Evolutionary conservation across 1,140 invertebrate genomes (phyloP).

Genomic region (Trichoplusia ni): DNA sequence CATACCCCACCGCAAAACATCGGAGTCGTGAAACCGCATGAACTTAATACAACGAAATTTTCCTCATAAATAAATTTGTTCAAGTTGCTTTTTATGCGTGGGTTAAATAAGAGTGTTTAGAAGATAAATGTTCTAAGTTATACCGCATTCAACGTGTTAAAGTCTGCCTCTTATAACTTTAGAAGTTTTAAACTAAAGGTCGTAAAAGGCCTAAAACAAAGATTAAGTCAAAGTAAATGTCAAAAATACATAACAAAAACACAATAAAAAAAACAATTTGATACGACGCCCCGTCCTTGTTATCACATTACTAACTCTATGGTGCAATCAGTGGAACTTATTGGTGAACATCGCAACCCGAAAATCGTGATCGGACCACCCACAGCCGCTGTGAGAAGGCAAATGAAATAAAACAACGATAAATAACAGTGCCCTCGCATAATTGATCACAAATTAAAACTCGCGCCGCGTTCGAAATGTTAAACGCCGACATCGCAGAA

Average conservation of each 20-base stretch:
- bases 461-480: slow-evolving; percentile 72
- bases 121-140: slow-evolving; percentile 6
- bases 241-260: too few species aligned
- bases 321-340: slow-evolving; percentile 72
- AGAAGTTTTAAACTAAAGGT: too few species aligned
- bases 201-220: too few species aligned
- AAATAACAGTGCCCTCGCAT: slow-evolving; percentile 79
- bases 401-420: slow-evolving; percentile 80
- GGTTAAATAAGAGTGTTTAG: slow-evolving; percentile 9
- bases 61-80: slow-evolving; percentile 21
- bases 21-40: not conserved
- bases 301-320: slow-evolving; percentile 51
- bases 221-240: too few species aligned
- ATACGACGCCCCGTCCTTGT: not conserved
- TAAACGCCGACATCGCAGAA: slow-evolving; percentile 69
- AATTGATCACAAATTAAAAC: slow-evolving; percentile 82
- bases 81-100: slow-evolving; percentile 6
- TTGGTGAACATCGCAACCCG: slow-evolving; percentile 63
- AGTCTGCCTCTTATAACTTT: not conserved
- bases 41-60: slow-evolving; percentile 7
- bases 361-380: slow-evolving; percentile 79
- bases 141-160: too few species aligned
- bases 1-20: too few species aligned
- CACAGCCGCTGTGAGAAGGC: slow-evolving; percentile 69
- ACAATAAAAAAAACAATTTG: too few species aligned